Evolutionary conservation across 2,888 invertebrate species (phyloP), one percentile per base, ranked within the genome.

Genomic region (Ganaspis brasiliensis): DNA sequence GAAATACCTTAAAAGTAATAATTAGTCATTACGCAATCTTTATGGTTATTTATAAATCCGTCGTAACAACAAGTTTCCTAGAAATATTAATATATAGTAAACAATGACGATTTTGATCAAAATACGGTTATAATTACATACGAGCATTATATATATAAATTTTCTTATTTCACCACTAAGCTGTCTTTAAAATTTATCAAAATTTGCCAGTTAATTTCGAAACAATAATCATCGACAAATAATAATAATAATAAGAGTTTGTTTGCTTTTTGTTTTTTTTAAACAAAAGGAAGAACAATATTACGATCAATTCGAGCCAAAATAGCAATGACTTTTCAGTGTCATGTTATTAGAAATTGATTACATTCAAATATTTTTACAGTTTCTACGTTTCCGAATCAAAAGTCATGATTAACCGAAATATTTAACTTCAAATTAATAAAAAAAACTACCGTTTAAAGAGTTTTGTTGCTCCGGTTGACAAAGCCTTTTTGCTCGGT

Each of bases 361-460:
- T 52, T 52, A n/a, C n/a, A 40, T n/a, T 49, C 6, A 52, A 52
- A 52, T 9, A 52, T 16, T 52, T 9, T 1, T 8, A 52, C 6
- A 19, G 9, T 52, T 8, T 16, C 16, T 16, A 52, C 19, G 4
- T 45, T 45, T 52, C 9, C 8, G 19, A 52, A 16, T 19, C 1
- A 19, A 52, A 16, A 16, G 19, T 19, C 19, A n/a, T 19, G n/a
- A 14, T 40, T 45, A 24, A 21, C 63, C 21, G 2, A 14, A 67
- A 21, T n/a, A 24, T 8, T 40, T 40, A 67, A 21, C 14, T 45
- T 21, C 37, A 21, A 40, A 67, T 40, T 24, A 24, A 40, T 59
- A 80, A 76, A 67, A 75, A 74, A 16, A 67, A 74, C 80, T 87
- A 87, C 87, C 88, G 86, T 85, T 86, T 85, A 26, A 80, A 77